These are phyloP conservation scores for Diorhabda sublineata DNA, from an alignment of 1,140 invertebrate genomes.

Conservation along the genomic window DNA sequence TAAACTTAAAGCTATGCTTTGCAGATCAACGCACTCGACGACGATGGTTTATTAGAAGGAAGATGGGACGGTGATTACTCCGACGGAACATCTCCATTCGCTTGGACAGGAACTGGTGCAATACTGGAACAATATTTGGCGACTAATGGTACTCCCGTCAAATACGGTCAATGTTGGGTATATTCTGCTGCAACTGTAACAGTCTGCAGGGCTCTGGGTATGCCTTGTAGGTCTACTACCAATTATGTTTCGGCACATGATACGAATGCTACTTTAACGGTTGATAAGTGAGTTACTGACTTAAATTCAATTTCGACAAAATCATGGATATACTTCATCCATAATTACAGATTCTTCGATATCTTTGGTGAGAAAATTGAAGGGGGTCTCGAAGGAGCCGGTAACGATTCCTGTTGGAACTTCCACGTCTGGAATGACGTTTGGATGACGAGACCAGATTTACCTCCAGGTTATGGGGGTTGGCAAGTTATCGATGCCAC, in stretches of 20 bases:
- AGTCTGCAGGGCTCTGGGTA: conserved; percentile 58
- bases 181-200: conserved; percentile 70
- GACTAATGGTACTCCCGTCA: conserved; percentile 61
- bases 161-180: conserved; percentile 82
- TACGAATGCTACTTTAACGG: conserved; percentile 64
- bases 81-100: conserved; percentile 61
- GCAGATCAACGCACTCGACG: conserved; percentile 59
- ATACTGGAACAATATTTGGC: conserved; percentile 66
- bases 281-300: conserved; percentile 53
- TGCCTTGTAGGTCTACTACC: conserved; percentile 69
- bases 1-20: conserved; percentile 18
- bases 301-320: background rate
- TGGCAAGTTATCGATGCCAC: conserved; percentile 79
- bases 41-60: conserved; percentile 65
- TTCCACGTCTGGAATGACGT: conserved; percentile 85
- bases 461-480: conserved; percentile 69
- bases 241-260: conserved; percentile 78
- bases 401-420: conserved; percentile 66
- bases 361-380: conserved; percentile 60
- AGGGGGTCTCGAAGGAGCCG: conserved; percentile 57
- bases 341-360: conserved; percentile 60
- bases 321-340: conserved; percentile 22
- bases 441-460: conserved; percentile 73
- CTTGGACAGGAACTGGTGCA: conserved; percentile 66
- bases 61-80: conserved; percentile 70